Conservation (phyloP, 2,113 vertebrate species). For the Microcebus ravelobensis region DNA sequence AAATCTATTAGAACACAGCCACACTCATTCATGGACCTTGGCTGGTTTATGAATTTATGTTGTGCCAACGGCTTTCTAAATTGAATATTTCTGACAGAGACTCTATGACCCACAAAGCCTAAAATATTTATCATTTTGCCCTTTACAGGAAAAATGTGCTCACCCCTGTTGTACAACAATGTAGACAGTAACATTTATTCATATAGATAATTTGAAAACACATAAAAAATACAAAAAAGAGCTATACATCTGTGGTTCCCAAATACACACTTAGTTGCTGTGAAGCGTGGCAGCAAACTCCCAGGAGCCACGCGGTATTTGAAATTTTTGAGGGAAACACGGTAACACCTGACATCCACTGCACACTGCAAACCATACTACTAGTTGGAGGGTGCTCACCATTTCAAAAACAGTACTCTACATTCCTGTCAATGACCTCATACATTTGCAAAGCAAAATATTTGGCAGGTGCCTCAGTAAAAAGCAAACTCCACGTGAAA, state of each 20-base stretch:
- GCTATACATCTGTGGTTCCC: background rate
- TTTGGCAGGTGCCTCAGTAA: background rate
- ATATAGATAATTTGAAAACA: background rate
- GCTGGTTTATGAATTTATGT: background rate
- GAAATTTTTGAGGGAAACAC: background rate
- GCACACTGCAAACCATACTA: too few species aligned
- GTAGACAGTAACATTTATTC: background rate
- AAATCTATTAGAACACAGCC: background rate
- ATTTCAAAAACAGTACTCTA: too few species aligned
- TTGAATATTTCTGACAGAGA: background rate
- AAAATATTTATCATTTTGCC: background rate
- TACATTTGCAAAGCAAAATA: background rate
- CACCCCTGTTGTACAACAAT: background rate
- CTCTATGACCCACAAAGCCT: background rate
- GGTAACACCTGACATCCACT: accelerated
- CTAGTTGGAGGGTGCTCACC: too few species aligned
- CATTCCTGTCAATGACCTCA: background rate
- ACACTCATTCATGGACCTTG: background rate
- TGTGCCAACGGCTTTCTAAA: background rate
- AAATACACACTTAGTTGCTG: background rate
- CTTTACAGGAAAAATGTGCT: background rate
- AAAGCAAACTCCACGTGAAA: background rate
- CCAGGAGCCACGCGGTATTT: background rate
- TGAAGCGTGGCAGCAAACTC: background rate
- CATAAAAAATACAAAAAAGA: background rate